Conservation (phyloP, 2,888 invertebrate species). For the Brenthis ino region DNA sequence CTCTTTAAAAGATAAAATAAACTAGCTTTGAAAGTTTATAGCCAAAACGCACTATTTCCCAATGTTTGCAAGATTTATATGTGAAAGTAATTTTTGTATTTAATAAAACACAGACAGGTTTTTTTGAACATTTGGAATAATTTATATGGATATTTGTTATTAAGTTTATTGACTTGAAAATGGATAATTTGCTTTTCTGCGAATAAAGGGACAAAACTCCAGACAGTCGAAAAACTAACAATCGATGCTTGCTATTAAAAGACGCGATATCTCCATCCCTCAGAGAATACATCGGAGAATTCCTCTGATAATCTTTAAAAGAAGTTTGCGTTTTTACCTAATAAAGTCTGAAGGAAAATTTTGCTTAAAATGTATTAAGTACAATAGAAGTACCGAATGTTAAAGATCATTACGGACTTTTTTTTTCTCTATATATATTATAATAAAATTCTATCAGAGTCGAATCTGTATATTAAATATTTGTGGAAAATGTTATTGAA, state of each 20-base stretch:
- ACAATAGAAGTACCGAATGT: not conserved
- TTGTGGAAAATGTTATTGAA: no score
- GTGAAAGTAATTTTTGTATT: no score
- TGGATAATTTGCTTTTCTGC: not conserved
- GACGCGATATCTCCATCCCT: slow-evolving; percentile 20
- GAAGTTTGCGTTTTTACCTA: slow-evolving; percentile 17
- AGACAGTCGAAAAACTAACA: slow-evolving; percentile 7
- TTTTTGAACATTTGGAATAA: no score
- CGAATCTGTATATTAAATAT: no score
- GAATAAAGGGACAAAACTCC: no score
- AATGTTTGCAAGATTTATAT: no score
- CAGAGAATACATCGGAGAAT: slow-evolving; percentile 19
- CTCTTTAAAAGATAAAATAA: no score
- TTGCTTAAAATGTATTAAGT: slow-evolving; percentile 8
- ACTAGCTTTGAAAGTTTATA: no score
- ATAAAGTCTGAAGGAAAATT: slow-evolving; percentile 12
- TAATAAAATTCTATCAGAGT: no score
- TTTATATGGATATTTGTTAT: not conserved
- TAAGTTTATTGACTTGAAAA: not conserved
- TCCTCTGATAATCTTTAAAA: slow-evolving; percentile 17
- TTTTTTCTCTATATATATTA: not conserved
- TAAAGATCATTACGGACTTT: slow-evolving; percentile 2
- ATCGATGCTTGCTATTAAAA: slow-evolving; percentile 18
- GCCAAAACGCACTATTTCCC: no score
- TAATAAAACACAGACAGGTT: no score